Evolutionary conservation across 2,888 invertebrate genomes (phyloP), one percentile per base, ranked within the genome.

Genomic region (Danaus chrysippus): DNA sequence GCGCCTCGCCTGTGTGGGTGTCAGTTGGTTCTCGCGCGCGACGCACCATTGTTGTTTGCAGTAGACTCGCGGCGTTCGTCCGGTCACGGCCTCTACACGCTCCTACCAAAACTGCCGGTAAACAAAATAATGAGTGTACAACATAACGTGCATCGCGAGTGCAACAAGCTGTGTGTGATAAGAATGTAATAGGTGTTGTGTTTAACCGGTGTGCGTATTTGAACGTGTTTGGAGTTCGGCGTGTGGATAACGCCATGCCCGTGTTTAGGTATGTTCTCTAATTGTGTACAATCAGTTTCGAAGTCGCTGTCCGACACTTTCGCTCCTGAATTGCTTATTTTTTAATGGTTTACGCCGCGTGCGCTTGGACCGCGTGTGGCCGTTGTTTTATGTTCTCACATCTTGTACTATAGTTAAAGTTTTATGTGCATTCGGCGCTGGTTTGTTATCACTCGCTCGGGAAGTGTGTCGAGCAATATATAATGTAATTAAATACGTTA

Each of bases 231-330:
- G 87, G 84, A 84, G 82, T 83, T 82, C 73, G 77, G 79, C 83
- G 82, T 82, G 83, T 83, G 83, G 82, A 81, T 76, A 79, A 79
- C 84, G 86, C 87, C 83, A 88, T 89, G 88, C 83, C 79, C 80
- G 80, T 83, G 84, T 88, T 89, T 90, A 91, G 91, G 91, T 91
- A 91, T 87, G 90, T 88, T 79, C 76, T 76, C 81, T 88, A 87
- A 89, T 88, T 88, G 86, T 85, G 86, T 80, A 78, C 83, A 86
- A 87, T 87, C 84, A 84, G 79, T 80, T 75, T 74, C 79, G 83
- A 79, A 84, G 87, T 87, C 87, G 83, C 74, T 83, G 85, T 83
- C 85, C 86, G 81, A 70, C 68, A 65, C 63, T 63, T 67, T 34
- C 42, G 59, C 58, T 62, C 54, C 59, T 60, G 54, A 54, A 57